A percentile compares a stretch with the other conserved stretches of the same genome.
phyloP scores from a whole-genome alignment of 2,888 invertebrate species.

The Rhimphoctona megacephalus region DNA sequence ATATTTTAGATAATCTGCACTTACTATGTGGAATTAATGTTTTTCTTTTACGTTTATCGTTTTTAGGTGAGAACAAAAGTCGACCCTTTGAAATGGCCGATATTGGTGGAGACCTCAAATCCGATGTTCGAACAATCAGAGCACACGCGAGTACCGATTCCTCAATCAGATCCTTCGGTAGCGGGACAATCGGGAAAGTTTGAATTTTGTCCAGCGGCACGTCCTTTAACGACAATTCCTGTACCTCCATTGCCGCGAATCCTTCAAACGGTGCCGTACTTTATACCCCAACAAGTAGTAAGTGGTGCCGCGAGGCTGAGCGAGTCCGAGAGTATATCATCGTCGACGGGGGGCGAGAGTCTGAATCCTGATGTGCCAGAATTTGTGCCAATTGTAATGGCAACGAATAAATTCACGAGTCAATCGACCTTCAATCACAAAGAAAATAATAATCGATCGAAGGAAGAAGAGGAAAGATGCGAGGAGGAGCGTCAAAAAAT shows the following conservation, averaged over 20 bases:
- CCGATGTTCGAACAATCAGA: slow-evolving; percentile 71
- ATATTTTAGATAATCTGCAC: background rate
- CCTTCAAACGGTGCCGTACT: slow-evolving; percentile 82
- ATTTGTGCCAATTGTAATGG: slow-evolving; percentile 89
- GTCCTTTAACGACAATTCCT: slow-evolving; percentile 89
- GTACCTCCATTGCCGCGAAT: slow-evolving; percentile 90
- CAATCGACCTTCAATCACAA: slow-evolving; percentile 69
- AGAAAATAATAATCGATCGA: slow-evolving; percentile 52
- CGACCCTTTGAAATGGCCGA: slow-evolving; percentile 96
- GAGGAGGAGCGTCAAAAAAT: slow-evolving; percentile 72
- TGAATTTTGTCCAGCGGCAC: slow-evolving; percentile 87
- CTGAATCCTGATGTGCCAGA: slow-evolving; percentile 95
- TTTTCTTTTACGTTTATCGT: background rate
- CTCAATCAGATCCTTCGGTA: slow-evolving; percentile 63
- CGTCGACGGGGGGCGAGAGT: slow-evolving; percentile 85
- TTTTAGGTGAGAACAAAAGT: slow-evolving; percentile 91
- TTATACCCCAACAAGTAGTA: slow-evolving; percentile 27
- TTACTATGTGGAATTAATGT: background rate
- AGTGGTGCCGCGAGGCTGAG: slow-evolving; percentile 71
- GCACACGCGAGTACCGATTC: slow-evolving; percentile 80
- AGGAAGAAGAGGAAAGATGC: slow-evolving; percentile 61
- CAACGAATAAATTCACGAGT: slow-evolving; percentile 59
- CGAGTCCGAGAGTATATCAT: slow-evolving; percentile 78
- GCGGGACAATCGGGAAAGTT: slow-evolving; percentile 51
- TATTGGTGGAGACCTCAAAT: slow-evolving; percentile 86